Evolutionary conservation across 2,888 invertebrate species (phyloP), one percentile per base, ranked within the genome.

Genomic region (Brenthis ino): DNA sequence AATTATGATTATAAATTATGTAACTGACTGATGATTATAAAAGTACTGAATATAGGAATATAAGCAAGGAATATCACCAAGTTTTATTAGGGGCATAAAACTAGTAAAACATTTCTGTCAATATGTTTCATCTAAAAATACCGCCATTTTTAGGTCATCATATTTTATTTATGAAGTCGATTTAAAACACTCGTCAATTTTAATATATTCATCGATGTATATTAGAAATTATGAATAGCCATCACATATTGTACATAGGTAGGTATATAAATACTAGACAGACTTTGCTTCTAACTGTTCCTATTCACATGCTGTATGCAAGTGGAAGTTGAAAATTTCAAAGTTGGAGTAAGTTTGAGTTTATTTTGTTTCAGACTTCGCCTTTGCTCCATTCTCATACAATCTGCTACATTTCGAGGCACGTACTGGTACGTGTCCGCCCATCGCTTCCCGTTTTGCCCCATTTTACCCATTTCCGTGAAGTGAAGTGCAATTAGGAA

Each of bases 401-500:
- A 79, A 78, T 78, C 76, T 79, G 81, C 82, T 82, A 79, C 80
- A 80, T 87, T 87, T 86, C 85, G 81, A 77, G 78, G 82, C 88
- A 89, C 88, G 88, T 89, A 82, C 83, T 71, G 74, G 64, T 68
- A 74, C 75, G 76, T 74, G 74, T 69, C 66, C 80, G 80, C 74
- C 79, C 80, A 79, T 79, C 80, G 82, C 80, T 74, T 73, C 80
- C 81, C 83, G 81, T 81, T 74, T 82, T 82, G 82, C 80, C 82
- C 85, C 82, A 85, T 86, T 87, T 85, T 85, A 83, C 82, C 85
- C 83, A 86, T 87, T 87, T 85, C 87, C 84, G 81, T 77, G 75
- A 77, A 85, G 82, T 82, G 82, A 83, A 87, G 88, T 86, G 85
- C 87, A 89, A 88, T 89, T 88, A 89, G 84, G 84, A 86, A 89